Base-by-base conservation (phyloP, 2,888 invertebrate species). In the Resseliella maxima region DNA sequence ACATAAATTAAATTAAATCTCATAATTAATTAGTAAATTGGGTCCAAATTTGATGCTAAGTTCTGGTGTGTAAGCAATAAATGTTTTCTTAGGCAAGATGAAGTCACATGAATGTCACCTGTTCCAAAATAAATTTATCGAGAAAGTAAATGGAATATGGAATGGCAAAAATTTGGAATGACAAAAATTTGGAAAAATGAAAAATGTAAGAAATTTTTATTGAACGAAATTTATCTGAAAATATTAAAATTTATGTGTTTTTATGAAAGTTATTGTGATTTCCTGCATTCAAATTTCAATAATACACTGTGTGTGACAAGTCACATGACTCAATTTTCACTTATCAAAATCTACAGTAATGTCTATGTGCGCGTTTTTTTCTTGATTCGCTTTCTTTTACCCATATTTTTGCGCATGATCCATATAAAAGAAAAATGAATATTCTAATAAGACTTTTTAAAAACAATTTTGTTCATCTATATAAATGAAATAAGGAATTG, bases 61-160 rank as follows among this genome's bases (percentile, higher is more conserved):
- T n/a, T n/a, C n/a, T n/a, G n/a, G n/a, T n/a, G n/a, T n/a, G n/a
- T n/a, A n/a, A n/a, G 12, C 59, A 59, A 6, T 59, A 59, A 12
- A 31, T 31, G 1, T 12, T 15, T 15, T 31, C 72, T 31, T 31
- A 12, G 35, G 2, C 3, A 72, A 72, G 31, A 24, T 8, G 3
- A 24, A n/a, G 83, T 83, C 83, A 83, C 83, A 83, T 83, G 83
- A 83, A 83, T n/a, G 83, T 83, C 83, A 83, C 38, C 83, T 83
- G 72, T 18, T 72, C n/a, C 24, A 2, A 24, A n/a, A 59, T 12
- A 41, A 41, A 41, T n/a, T n/a, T n/a, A n/a, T n/a, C n/a, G n/a
- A n/a, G n/a, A n/a, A n/a, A n/a, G n/a, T n/a, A n/a, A n/a, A n/a
- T n/a, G n/a, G n/a, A n/a, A n/a, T n/a, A n/a, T n/a, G n/a, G n/a